A percentile compares a stretch with the other conserved stretches of the same genome.
Evolutionary conservation across 2,113 vertebrate genomes (phyloP).

Genomic region (Rhea americana): DNA sequence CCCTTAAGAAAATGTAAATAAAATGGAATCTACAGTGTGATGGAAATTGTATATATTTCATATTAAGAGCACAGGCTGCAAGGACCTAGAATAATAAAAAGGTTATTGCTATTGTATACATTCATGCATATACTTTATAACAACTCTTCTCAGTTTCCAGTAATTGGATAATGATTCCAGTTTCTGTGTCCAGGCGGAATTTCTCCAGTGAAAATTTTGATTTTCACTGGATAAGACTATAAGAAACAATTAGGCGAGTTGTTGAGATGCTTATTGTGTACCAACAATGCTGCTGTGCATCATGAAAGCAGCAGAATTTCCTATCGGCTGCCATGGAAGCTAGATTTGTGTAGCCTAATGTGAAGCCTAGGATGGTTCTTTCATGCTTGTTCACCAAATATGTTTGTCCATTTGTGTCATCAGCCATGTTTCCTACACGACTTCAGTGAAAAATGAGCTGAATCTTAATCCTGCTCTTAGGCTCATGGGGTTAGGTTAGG

Average conservation of each 20-base stretch:
- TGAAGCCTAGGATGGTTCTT: neutral
- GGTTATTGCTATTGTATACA: neutral
- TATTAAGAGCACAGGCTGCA: neutral
- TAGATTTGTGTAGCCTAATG: fast-evolving
- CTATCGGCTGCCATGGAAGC: neutral
- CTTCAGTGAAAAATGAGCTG: neutral
- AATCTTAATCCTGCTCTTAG: neutral
- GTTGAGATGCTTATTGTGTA: neutral
- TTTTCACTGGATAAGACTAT: neutral
- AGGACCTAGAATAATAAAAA: neutral
- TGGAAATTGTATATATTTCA: neutral
- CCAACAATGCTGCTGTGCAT: neutral
- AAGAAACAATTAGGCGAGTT: neutral
- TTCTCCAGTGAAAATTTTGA: neutral
- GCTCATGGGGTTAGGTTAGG: neutral
- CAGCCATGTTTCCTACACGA: neutral
- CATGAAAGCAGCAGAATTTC: neutral
- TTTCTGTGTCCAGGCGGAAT: neutral
- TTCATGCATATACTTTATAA: fast-evolving
- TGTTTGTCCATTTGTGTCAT: neutral
- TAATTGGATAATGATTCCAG: neutral
- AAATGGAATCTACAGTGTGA: neutral
- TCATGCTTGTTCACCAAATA: neutral
- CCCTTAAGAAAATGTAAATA: neutral
- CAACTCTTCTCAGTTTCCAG: neutral